phyloP scores from a whole-genome alignment of 2,113 vertebrate genomes.

The Corythoichthys intestinalis region DNA sequence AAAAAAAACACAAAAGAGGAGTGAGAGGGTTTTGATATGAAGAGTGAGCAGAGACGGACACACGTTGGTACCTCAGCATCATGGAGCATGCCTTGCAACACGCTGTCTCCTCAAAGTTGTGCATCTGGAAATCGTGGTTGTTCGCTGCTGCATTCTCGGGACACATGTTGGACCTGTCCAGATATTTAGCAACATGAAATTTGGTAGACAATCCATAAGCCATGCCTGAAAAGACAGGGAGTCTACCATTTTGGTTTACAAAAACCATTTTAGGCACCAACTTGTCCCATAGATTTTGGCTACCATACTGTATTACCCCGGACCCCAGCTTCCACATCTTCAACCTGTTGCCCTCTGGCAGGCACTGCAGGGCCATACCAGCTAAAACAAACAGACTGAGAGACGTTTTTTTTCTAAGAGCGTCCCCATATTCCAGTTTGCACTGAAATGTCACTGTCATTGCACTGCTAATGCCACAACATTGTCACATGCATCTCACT shows the following conservation, averaged over 20 bases:
- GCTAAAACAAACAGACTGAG: too few relatives aligned
- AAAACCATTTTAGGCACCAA: background rate
- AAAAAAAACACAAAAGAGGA: background rate
- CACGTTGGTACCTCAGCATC: conserved; percentile 80
- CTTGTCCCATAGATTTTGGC: background rate
- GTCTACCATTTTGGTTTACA: background rate
- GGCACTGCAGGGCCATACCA: too few relatives aligned
- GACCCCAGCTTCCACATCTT: too few relatives aligned
- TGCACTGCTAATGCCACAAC: too few relatives aligned
- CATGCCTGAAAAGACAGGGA: background rate
- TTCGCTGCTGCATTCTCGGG: conserved; percentile 83
- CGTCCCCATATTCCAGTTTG: too few relatives aligned
- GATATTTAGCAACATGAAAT: background rate
- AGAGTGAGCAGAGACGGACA: background rate
- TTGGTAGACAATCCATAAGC: background rate
- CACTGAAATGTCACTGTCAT: too few relatives aligned
- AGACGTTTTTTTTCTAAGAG: too few relatives aligned
- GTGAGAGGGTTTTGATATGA: background rate
- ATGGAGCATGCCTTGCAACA: conserved; percentile 90
- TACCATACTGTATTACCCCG: background rate
- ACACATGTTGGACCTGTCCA: conserved; percentile 86
- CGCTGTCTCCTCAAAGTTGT: conserved; percentile 88
- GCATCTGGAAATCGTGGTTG: conserved; percentile 93
- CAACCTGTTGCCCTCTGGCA: too few relatives aligned
- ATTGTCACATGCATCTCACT: too few relatives aligned